Evolutionary conservation across 2,888 invertebrate genomes (phyloP).

Genomic region (Oasisia sp.): DNA sequence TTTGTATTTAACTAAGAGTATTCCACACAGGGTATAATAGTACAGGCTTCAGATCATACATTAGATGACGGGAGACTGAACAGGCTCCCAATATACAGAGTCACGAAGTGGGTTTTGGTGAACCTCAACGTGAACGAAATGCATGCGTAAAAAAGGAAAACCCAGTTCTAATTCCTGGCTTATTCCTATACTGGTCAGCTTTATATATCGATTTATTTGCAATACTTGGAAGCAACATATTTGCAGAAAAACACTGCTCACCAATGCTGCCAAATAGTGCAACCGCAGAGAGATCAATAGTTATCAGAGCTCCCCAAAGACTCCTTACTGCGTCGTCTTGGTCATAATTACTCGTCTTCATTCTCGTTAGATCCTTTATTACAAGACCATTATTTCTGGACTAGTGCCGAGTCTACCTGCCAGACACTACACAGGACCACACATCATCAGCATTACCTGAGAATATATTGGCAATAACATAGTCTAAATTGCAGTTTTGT

Average conservation of each 20-base stretch:
- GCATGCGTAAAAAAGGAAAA: too few species aligned
- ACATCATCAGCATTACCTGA: background rate
- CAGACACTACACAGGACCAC: background rate
- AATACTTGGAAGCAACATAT: background rate
- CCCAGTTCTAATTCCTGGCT: background rate
- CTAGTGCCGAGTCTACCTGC: background rate
- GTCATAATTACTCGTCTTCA: background rate
- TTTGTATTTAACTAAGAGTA: too few species aligned
- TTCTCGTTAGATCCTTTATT: background rate
- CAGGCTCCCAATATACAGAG: too few species aligned
- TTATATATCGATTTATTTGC: background rate
- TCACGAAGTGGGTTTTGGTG: too few species aligned
- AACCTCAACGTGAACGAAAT: too few species aligned
- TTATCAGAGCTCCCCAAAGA: background rate
- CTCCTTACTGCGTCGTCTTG: background rate
- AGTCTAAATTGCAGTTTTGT: background rate
- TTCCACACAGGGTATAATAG: too few species aligned
- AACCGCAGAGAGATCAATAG: background rate
- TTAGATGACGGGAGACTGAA: too few species aligned
- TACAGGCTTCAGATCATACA: too few species aligned
- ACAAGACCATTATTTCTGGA: background rate
- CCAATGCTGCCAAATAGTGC: background rate
- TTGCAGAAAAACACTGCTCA: background rate
- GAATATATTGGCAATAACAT: background rate
- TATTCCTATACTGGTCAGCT: background rate